Percentiles rank a stretch among this genome's conserved stretches.
These are phyloP conservation scores for Aselliscus stoliczkanus DNA, from an alignment of 2,797 vertebrate genomes.

Conservation along the genomic window DNA sequence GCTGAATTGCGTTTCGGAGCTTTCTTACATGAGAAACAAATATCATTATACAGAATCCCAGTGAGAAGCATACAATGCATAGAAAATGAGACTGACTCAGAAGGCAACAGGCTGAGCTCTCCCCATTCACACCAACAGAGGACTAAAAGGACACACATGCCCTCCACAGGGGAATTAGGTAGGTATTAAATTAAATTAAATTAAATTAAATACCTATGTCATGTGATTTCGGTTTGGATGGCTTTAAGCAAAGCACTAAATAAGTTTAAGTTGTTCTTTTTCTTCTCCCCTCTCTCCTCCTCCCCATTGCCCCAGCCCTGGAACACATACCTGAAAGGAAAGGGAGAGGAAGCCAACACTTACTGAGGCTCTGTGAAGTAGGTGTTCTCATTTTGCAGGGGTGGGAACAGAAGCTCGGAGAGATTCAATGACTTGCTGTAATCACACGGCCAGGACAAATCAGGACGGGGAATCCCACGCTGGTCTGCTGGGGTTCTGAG, in stretches of 20 bases:
- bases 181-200: background rate
- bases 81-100: background rate
- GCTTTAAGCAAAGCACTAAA: background rate
- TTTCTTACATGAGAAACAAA: background rate
- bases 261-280: background rate
- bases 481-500: no score
- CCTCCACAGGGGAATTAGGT: background rate
- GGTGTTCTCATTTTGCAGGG: background rate
- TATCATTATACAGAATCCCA: background rate
- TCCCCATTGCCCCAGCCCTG: background rate
- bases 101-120: background rate
- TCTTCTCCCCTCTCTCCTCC: background rate
- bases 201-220: background rate
- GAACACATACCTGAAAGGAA: background rate
- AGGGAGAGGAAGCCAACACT: background rate
- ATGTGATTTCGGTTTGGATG: background rate
- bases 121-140: background rate
- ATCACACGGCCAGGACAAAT: background rate
- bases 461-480: no score
- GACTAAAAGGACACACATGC: background rate
- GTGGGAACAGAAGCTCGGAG: background rate
- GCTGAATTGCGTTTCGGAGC: background rate
- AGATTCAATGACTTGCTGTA: background rate
- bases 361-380: background rate
- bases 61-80: background rate